These are phyloP conservation scores for Arrhamphus sclerolepis DNA, from an alignment of 2,797 vertebrate genomes.

Conservation along the genomic window DNA sequence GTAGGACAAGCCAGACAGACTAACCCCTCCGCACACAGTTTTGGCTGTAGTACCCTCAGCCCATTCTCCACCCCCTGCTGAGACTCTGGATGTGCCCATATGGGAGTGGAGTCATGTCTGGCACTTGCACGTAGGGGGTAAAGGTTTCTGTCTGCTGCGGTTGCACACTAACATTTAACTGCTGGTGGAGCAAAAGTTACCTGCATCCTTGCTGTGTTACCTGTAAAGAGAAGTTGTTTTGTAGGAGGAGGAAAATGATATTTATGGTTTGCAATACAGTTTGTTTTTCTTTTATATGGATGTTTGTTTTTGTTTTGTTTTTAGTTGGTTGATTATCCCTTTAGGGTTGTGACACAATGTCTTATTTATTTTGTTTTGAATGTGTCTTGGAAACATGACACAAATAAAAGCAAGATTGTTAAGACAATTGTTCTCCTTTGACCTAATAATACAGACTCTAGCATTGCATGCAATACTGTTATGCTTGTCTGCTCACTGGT, in stretches of 20 bases:
- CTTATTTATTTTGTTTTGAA: constrained; percentile 10
- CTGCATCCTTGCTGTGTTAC: constrained; percentile 15
- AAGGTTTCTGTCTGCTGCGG: constrained; percentile 59
- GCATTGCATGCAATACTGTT: constrained; percentile 20
- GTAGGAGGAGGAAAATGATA: not conserved
- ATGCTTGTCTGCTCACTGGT: constrained; percentile 46
- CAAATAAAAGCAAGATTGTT: constrained; percentile 31
- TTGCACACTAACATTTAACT: constrained; percentile 45
- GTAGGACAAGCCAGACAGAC: constrained; percentile 42
- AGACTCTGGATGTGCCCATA: constrained; percentile 57
- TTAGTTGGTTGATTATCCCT: not conserved
- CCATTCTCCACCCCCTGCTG: constrained; percentile 50
- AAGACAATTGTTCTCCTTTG: constrained; percentile 41
- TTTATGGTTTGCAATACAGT: too few species aligned
- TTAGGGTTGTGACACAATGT: not conserved
- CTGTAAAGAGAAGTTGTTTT: constrained; percentile 7
- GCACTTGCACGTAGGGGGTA: constrained; percentile 40
- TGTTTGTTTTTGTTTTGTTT: constrained; percentile 1
- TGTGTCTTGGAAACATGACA: not conserved
- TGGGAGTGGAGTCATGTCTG: constrained; percentile 62
- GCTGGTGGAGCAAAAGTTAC: constrained; percentile 52
- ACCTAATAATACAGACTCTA: constrained; percentile 12
- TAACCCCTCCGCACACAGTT: constrained; percentile 15
- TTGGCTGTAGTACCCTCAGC: constrained; percentile 46
- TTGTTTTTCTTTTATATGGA: too few species aligned